Evolutionary conservation across 2,113 vertebrate species (phyloP), one percentile per base, ranked within the genome.

Genomic region (pig (Sus scrofa)): DNA sequence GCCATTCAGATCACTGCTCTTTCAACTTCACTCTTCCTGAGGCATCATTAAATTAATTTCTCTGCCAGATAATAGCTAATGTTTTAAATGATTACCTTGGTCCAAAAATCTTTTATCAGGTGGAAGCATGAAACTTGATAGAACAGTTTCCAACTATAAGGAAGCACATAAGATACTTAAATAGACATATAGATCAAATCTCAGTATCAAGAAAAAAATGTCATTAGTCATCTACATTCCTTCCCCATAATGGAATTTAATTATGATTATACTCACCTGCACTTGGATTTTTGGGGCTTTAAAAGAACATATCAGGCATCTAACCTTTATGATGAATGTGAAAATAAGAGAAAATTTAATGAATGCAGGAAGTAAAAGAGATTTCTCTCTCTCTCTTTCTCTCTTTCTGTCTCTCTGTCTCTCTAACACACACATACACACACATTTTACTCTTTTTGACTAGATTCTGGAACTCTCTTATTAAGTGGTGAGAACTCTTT

Each of bases 71-170:
- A 77, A 91, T 77, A 54, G 88, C 81, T 88, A 54, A 96, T 56
- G 30, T 86, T 97, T 88, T 90, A 96, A 92, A 83, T 32, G 87
- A 32, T 75, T 67, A 39, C 37, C 12, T 71, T 60, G 37, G 88
- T 94, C 97, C 97, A 97, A 96, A 87, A 87, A 95, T 97, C 97
- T 97, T 91, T 98, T 97, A 96, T 94, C 97, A 63, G 32, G 93
- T 94, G 16, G 77, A 96, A 96, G 78, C 91, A 56, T 56, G 97
- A 94, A 98, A 97, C 88, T 77, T 77, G 78, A 85, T 92, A 95
- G 73, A 78, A 70, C 62, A 73, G 86, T 32, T 94, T 30, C 39
- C 27, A 39, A 30, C 56, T 71, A 27, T 56, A 85, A 84, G 92
- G 93, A 96, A 93, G 56, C 84, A 52, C 12, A 52, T 12, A 34